Evolutionary conservation across 2,888 invertebrate genomes (phyloP), one percentile per base, ranked within the genome.

Genomic region (Oegoconia quadripuncta): DNA sequence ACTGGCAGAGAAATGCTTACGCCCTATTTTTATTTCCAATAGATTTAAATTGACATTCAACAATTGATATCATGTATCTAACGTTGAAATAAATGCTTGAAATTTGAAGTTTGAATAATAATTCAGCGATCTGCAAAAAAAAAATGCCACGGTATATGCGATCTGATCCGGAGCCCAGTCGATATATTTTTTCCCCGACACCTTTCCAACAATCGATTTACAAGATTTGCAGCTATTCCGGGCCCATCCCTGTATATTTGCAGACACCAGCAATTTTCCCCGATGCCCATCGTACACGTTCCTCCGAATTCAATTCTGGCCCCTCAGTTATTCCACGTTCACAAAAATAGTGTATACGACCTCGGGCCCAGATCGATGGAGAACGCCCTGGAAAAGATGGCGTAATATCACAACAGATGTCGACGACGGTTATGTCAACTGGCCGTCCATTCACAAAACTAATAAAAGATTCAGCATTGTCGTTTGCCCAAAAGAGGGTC

Each of bases 381-480:
- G 64, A 59, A 49, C 61, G 55, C 55, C 45, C 48, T 58, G 61
- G 64, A 59, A 72, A 73, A 74, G 73, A 80, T 74, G 73, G 80
- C 69, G 76, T 74, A 81, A 83, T 87, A 86, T 81, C 73, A 79
- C 75, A 83, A 82, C 86, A 86, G 81, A 83, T 87, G 84, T 79
- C 73, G 68, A 59, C 72, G 80, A 82, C 80, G 77, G 78, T 83
- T 82, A 86, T 79, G 80, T 80, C 83, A 81, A 80, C 82, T 78
- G 76, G 75, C 72, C 80, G 73, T 77, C 76, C 79, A 81, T 83
- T 83, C 78, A 76, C 79, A 61, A 74, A 82, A 79, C 82, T 82
- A 84, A 86, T 87, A 87, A 84, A 84, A 86, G 82, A 86, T 83
- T 84, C 86, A 86, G 80, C 78, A 77, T 75, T 76, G 77, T 74